Evolutionary conservation across 2,888 invertebrate genomes (phyloP), one percentile per base, ranked within the genome.

Genomic region (Nymphalis polychloros): DNA sequence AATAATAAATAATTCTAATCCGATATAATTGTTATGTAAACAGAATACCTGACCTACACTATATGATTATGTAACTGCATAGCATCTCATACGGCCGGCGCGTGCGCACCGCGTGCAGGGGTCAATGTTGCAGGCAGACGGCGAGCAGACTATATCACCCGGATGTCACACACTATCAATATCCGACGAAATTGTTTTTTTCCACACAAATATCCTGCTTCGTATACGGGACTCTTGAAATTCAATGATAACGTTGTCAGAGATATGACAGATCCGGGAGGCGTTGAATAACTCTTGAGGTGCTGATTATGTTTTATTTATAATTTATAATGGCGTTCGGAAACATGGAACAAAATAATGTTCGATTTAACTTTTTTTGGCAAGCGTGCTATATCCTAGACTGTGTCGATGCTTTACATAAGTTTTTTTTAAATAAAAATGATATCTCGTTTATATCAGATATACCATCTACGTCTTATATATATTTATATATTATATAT

Each of bases 71-170:
- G 52, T 35, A 16, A 46, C 27, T 41, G 41, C 41, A 17, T 13
- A 60, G 31, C 23, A 46, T 48, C 64, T 53, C 68, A 48, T 31
- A 3, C 1, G 71, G 67, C 63, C 49, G 60, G 48, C 73, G 73
- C 76, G 76, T 78, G 81, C 69, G 72, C 71, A 63, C 50, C 72
- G 71, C 77, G 77, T 78, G 81, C 57, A 72, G 62, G 76, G 79
- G 75, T 74, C 74, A 76, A 59, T 67, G 71, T 66, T 73, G 73
- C 72, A 84, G 71, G 72, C 72, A 83, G 83, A 84, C 84, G 71
- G 72, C 73, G 69, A 72, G 77, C 75, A 82, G 84, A 82, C 83
- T 62, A 68, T 69, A 81, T 75, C 73, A 77, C 80, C 81, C 84
- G 83, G 84, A 84, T 79, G 75, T 66, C n/a, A n/a, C 19, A 0